phyloP scores from a whole-genome alignment of 2,113 vertebrate species.

The Myiagra hebetior region DNA sequence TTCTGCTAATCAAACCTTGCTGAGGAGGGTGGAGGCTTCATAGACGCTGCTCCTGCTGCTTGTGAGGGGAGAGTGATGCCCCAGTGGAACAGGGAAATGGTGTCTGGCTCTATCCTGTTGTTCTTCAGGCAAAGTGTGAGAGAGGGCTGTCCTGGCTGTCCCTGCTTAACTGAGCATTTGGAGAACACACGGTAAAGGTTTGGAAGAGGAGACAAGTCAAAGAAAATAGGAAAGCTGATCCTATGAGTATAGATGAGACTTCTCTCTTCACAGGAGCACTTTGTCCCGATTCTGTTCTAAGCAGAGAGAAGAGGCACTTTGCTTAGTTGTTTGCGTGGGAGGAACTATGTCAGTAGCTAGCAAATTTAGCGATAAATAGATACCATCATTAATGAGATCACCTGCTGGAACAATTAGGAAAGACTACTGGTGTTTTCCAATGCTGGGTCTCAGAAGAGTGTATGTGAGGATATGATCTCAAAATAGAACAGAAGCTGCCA shows the following conservation, averaged over 20 bases:
- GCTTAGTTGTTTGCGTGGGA: conserved; percentile 5
- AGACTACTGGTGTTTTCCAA: not conserved
- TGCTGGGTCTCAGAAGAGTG: not conserved
- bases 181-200: not conserved
- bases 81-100: accelerated
- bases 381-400: not conserved
- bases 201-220: not conserved
- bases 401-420: not conserved
- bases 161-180: not conserved
- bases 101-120: not conserved
- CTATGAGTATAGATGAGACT: not conserved
- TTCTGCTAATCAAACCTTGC: not conserved
- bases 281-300: not conserved
- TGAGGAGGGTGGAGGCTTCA: not conserved
- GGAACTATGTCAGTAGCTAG: not conserved
- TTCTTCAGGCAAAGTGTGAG: not conserved
- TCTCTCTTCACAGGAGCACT: not conserved
- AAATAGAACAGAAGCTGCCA: not conserved
- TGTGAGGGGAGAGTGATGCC: not conserved
- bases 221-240: not conserved
- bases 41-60: not conserved
- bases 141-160: not conserved
- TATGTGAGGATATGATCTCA: not conserved
- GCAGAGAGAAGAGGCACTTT: not conserved
- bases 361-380: not conserved